Evolutionary conservation across 2,888 invertebrate genomes (phyloP), one percentile per base, ranked within the genome.

Genomic region (Nemotelus nigrinus): DNA sequence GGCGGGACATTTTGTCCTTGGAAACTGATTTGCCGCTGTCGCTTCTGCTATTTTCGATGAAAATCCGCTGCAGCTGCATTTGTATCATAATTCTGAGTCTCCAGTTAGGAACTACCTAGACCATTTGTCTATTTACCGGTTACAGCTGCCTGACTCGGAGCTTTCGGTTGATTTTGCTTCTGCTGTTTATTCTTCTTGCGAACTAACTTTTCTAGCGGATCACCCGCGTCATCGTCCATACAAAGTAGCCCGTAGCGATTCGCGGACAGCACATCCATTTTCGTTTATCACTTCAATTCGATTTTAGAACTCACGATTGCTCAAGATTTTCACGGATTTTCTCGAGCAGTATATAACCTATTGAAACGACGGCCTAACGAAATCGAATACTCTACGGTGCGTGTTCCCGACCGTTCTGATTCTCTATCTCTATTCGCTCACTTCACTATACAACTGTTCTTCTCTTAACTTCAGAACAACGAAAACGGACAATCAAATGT

Each of bases 211-310:
- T 87, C 87, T 85, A 87, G 85, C 84, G 86, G 86, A 84, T 86
- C 86, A 83, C 84, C 84, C 82, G 85, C 83, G 83, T 87, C 86
- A 82, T 87, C 86, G 84, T 87, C 86, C 86, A 87, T 86, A 85
- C 85, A 87, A 85, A 87, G 85, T 81, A 87, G 85, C 83, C 87
- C 86, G 84, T 87, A 87, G 83, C 86, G 87, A 85, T 87, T 87
- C 82, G 86, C 86, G 82, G 86, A 87, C 83, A 86, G 83, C 82
- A 84, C 85, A 83, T 87, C 87, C 87, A 87, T 87, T 79, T 81
- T 84, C 43, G 78, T 76, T 80, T 82, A 77, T 80, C 78, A 68
- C 75, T 74, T 76, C 72, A 70, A 78, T 79, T 78, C 53, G 53
- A 55, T 48, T 47, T 2, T 10, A 77, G 44, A 67, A 77, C 77